Base-by-base conservation (phyloP, 1,140 invertebrate species). In the Papilio machaon region DNA sequence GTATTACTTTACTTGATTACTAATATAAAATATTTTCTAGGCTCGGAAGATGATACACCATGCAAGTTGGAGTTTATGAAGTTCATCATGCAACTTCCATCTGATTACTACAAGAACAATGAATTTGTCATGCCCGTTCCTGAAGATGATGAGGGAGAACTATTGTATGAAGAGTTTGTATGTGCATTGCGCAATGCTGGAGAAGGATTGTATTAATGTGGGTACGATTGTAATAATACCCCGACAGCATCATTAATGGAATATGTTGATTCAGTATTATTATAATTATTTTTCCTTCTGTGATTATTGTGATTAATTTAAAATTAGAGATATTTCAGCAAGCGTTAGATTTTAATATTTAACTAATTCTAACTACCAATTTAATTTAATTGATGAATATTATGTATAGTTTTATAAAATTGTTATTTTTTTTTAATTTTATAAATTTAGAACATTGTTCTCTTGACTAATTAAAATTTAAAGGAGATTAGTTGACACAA, bases 241-340 rank as follows among this genome's bases (percentile, higher is more conserved):
- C 9, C 64, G 5, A 30, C 30, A 70, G 64, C 30, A 70, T 67
- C 11, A 64, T 67, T 67, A 35, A 35, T 35, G 17, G 23, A 70
- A 70, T 70, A 70, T 15, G 64, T 35, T 70, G 23, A 70, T 70
- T 70, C 64, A 70, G 64, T 70, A 70, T 70, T 70, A 70, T 70
- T 70, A 38, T 30, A 64, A 35, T 64, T 64, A 30, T 70, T 35
- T 70, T 35, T 70, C 11, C 64, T 70, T 35, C 64, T 70, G 64
- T 70, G 64, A 70, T 70, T 70, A 35, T 70, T 70, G 64, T 70
- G 64, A 38, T 70, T 70, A 35, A 70, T 70, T 70, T 70, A 35
- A 35, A 70, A 35, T 38, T 35, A 70, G 15, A 35, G 35, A 35
- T 11, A 64, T 64, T 19, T 58, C n/a, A n/a, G n/a, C 17, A 58